phyloP scores from a whole-genome alignment of 2,888 invertebrate species.

The Hesperia comma region DNA sequence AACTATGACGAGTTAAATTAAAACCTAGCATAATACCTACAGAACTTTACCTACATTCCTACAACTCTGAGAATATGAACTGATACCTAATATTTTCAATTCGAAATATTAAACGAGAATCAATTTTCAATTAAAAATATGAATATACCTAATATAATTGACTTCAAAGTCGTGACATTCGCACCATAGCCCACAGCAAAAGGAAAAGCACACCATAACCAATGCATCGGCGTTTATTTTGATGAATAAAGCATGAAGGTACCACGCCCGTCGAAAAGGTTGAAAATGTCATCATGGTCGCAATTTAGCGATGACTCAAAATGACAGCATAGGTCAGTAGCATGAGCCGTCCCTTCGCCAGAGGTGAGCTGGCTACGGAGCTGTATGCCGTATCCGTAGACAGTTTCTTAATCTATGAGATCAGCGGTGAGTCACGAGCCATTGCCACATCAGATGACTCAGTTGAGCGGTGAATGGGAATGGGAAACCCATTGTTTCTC shows the following conservation, averaged over 20 bases:
- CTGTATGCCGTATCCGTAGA: constrained; percentile 54
- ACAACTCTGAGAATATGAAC: too few species aligned
- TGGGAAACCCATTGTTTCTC: constrained; percentile 75
- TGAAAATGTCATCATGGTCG: constrained; percentile 18
- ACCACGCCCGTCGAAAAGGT: neutral
- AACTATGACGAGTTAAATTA: too few species aligned
- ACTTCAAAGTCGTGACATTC: too few species aligned
- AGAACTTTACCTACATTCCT: too few species aligned
- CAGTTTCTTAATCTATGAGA: constrained; percentile 61
- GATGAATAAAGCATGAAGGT: neutral
- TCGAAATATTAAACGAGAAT: too few species aligned
- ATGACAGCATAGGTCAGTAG: constrained; percentile 25
- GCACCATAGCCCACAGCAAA: too few species aligned
- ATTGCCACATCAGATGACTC: constrained; percentile 80
- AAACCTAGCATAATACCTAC: too few species aligned
- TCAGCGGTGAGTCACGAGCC: constrained; percentile 61
- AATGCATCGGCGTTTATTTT: neutral
- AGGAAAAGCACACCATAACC: too few species aligned
- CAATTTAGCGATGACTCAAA: constrained; percentile 29
- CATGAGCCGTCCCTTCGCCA: constrained; percentile 22
- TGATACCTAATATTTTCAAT: too few species aligned
- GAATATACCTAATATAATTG: too few species aligned
- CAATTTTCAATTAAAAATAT: too few species aligned
- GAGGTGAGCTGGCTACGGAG: constrained; percentile 20
- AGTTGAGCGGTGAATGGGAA: constrained; percentile 64